Evolutionary conservation across 1,140 invertebrate genomes (phyloP), one percentile per base, ranked within the genome.

Genomic region (Drosophila seguyi): DNA sequence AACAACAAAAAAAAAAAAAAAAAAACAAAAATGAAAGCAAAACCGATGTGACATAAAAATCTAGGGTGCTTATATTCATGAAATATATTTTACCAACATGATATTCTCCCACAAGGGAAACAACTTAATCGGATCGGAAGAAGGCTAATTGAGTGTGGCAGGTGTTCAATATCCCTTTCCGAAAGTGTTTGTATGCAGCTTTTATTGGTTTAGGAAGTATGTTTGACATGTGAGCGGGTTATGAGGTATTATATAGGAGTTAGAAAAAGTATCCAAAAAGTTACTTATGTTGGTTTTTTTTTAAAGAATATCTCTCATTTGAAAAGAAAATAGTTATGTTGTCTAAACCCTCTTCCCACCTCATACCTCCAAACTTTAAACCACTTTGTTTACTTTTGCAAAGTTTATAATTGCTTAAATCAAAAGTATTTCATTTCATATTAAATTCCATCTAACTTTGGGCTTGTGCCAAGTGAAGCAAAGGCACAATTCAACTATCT

Each of bases 371-470:
- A 10, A 20, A 14, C 8, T 53, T 18, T 20, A 7, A 52, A 52
- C 18, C 10, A 31, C 31, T n/a, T 25, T 3, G n/a, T 6, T 16
- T 6, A 38, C 5, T n/a, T 22, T 25, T 4, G 8, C 2, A 38
- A 55, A 38, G 14, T 55, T 38, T 1, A 1, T 25, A 55, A n/a
- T 27, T 31, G 22, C 29, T 34, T 29, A n/a, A 27, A 44, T 59
- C 16, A 36, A 31, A 63, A 14, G 3, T 41, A 48, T 18, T 29
- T 66, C 10, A 22, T 29, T 27, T 65, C n/a, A 52, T 74, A 38
- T 65, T 75, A 75, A 75, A 75, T 75, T 75, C 59, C 27, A 63
- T 50, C 25, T 50, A 56, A 65, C 52, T 59, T 57, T 25, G 11
- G 31, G 14, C 14, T 16, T 25, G n/a, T 25, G 34, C 45, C 36